phyloP scores from a whole-genome alignment of 64 coral and sea anemone species.

The Dendrophyllia cribrosa region DNA sequence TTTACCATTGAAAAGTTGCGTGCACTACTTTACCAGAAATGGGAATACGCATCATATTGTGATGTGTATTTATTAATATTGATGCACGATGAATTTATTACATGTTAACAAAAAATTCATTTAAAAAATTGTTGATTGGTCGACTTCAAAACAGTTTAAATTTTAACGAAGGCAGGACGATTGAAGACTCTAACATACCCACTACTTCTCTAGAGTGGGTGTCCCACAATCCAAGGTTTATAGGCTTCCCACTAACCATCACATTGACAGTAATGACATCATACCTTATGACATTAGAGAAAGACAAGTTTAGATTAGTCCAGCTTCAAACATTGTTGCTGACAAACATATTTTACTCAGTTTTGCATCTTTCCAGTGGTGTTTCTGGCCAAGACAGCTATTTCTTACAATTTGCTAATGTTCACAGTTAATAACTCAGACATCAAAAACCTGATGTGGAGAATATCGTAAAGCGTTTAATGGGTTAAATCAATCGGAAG shows the following conservation, averaged over 20 bases:
- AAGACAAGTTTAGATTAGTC: background rate
- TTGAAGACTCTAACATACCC: constrained; percentile 57
- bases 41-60: background rate
- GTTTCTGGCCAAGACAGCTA: no score
- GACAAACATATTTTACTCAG: background rate
- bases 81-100: background rate
- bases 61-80: background rate
- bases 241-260: constrained; percentile 94
- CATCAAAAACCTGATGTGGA: no score
- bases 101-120: background rate
- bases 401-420: no score
- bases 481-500: no score
- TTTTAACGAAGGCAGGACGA: background rate
- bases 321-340: background rate
- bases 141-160: no score
- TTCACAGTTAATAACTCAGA: no score
- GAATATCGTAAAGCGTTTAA: no score
- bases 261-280: constrained; percentile 91
- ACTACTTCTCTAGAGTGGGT: constrained; percentile 26
- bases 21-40: no score
- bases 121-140: no score
- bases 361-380: no score
- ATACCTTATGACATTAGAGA: constrained; percentile 53
- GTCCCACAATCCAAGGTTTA: constrained; percentile 96
- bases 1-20: no score